Evolutionary conservation across 2,113 vertebrate genomes (phyloP).

Genomic region (Zapus hudsonius): DNA sequence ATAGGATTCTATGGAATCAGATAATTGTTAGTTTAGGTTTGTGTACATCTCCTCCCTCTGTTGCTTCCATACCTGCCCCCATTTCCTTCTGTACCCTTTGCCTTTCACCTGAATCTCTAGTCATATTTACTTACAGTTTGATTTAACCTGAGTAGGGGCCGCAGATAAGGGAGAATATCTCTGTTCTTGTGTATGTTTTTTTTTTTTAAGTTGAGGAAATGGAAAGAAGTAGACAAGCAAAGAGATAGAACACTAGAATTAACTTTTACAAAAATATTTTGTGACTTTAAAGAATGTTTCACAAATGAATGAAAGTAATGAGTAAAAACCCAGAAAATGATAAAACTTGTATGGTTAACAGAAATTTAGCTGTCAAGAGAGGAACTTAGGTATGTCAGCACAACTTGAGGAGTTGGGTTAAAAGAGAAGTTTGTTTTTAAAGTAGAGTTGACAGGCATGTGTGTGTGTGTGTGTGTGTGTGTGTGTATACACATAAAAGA

Average conservation of each 20-base stretch:
- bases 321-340: neutral
- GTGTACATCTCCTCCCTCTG: too few relatives aligned
- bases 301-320: slow-evolving; percentile 28
- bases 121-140: too few relatives aligned
- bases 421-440: neutral
- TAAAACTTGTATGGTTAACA: neutral
- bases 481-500: neutral
- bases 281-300: neutral
- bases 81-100: too few relatives aligned
- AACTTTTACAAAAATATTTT: neutral
- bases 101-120: too few relatives aligned
- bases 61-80: too few relatives aligned
- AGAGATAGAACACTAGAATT: neutral
- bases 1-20: too few relatives aligned
- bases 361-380: slow-evolving; percentile 20
- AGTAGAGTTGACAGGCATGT: neutral
- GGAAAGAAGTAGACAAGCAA: neutral
- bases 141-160: too few relatives aligned
- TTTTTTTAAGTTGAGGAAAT: neutral
- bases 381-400: neutral
- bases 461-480: neutral
- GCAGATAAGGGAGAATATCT: too few relatives aligned
- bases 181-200: too few relatives aligned
- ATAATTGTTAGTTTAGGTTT: too few relatives aligned
- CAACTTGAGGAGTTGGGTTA: neutral